Evolutionary conservation across 2,113 vertebrate species (phyloP).

Genomic region (Mus musculus): GRCm39 chr9:54557001-54557500

Average conservation of each 20-base stretch:
- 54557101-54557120: no score
- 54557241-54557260: not conserved
- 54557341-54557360: not conserved
- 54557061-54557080: rapidly evolving
- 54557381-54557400: not conserved
- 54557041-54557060: not conserved
- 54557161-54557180: not conserved
- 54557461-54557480: no score
- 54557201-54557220: not conserved
- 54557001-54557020: not conserved
- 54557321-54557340: not conserved
- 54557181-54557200: not conserved
- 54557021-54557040: not conserved
- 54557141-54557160: rapidly evolving
- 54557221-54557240: not conserved
- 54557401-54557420: not conserved
- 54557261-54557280: not conserved
- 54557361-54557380: not conserved
- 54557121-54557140: not conserved
- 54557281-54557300: not conserved
- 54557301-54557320: not conserved
- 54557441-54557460: no score
- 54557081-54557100: no score
- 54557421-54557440: not conserved
- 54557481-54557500: no score